Evolutionary conservation across 2,797 vertebrate genomes (phyloP), one percentile per base, ranked within the genome.

Genomic region (Premnoplex brunnescens): DNA sequence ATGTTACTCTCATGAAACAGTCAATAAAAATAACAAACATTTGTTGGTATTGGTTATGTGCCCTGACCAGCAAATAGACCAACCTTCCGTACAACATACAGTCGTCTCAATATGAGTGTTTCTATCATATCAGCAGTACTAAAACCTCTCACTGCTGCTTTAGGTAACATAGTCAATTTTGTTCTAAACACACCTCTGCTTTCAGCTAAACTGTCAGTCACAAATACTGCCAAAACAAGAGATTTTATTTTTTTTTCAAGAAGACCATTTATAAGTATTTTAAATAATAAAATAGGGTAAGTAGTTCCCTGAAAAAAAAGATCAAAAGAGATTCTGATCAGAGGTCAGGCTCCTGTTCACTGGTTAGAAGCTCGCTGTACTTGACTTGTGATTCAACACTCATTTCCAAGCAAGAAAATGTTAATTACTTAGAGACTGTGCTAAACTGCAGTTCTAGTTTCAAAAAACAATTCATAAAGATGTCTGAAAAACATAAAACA

Each of bases 331-430:
- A 63, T 84, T 76, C 56, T 14, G 34, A 32, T 59, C 66, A 48
- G 37, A 87, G 41, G 7, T 73, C 44, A 62, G n/a, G 19, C 32
- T 82, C 22, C 32, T 15, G 34, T 41, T 63, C 44, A 63, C 9
- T 2, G 1, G 18, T 26, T 78, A 89, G 36, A 49, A 87, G 27
- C 34, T 73, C 1, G 0, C 24, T 2, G 1, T 46, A 18, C 19
- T 37, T 41, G 8, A 68, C 28, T 60, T 71, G 27, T 41, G 60
- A 41, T 71, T 80, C 78, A 74, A 34, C 39, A 63, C n/a, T 36
- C 19, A 37, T 74, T 80, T 60, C 24, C 58, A 85, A 73, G 54
- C 12, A 60, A 59, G 51, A 51, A 46, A 74, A 63, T 36, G 6
- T 39, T 74, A 36, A 63, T 81, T 72, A 37, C 12, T 22, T 59